Evolutionary conservation across 2,797 vertebrate species (phyloP), one percentile per base, ranked within the genome.

Genomic region (Bufotes viridis): DNA sequence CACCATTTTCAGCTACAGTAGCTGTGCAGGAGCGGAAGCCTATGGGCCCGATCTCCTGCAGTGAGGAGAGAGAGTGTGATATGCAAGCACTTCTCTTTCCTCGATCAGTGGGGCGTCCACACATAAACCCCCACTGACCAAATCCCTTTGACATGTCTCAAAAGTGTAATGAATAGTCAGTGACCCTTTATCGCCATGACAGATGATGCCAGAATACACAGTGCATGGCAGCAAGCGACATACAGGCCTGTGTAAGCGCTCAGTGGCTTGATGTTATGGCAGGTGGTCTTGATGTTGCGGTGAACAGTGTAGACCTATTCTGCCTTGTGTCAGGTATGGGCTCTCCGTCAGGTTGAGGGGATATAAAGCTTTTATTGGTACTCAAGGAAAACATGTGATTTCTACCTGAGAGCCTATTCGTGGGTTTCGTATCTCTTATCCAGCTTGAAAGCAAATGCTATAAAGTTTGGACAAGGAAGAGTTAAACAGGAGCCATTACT

Each of bases 401-500:
- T 15, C 8, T 65, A 34, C 57, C 18, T 84, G 34, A 26, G 3
- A 6, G 11, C 18, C 26, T 4, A 76, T 80, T 58, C 65, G 76
- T 29, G 18, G 80, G 57, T 9, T 34, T 81, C 69, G 9, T 15
- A 70, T 74, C n/a, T 29, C 10, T 70, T 17, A 63, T 53, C 69
- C 79, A 61, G 53, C 76, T 60, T 7, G 15, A 22, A 81, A n/a
- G 67, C 69, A 65, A 78, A 34, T 85, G 20, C 29, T 65, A 15
- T 58, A 55, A 55, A 60, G 61, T n/a, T 53, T 81, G 84, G 85
- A 18, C 65, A 72, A 75, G 7, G 22, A 83, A 87, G 88, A 75
- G 88, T 89, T 89, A 89, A 89, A 18, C 24, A 42, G 84, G 70
- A 89, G 84, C 51, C 85, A 86, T 86, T 79, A 42, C 88, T 61